Evolutionary conservation across 1,140 invertebrate species (phyloP).

Genomic region (Telenomus remus): DNA sequence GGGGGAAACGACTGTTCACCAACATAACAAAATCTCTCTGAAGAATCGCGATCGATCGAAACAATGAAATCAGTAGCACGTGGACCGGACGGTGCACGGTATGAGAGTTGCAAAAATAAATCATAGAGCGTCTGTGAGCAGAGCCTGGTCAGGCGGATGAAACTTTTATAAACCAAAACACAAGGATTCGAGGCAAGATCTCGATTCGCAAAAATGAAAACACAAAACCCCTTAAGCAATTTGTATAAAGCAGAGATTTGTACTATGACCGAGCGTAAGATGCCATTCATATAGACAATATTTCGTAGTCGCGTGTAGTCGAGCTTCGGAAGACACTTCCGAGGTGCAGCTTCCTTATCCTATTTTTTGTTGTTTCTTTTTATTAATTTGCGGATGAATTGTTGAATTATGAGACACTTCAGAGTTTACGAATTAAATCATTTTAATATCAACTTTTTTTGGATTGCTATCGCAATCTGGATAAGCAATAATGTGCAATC

Average conservation of each 20-base stretch:
- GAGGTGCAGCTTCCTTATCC: too few relatives aligned
- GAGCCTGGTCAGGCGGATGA: not conserved
- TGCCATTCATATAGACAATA: slow-evolving; percentile 19
- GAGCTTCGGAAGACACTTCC: not conserved
- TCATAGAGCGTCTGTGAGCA: slow-evolving; percentile 2
- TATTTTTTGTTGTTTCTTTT: slow-evolving; percentile 11
- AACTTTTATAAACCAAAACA: not conserved
- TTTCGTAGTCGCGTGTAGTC: slow-evolving; percentile 7
- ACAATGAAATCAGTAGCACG: slow-evolving; percentile 21
- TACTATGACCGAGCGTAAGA: slow-evolving; percentile 11
- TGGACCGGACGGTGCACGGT: slow-evolving; percentile 4
- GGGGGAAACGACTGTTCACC: slow-evolving; percentile 88
- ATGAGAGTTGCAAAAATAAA: slow-evolving; percentile 16
- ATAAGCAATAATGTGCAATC: too few relatives aligned
- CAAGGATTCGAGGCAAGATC: too few relatives aligned
- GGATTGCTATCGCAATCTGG: too few relatives aligned
- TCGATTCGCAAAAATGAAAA: too few relatives aligned
- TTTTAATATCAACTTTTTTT: too few relatives aligned
- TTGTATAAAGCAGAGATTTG: slow-evolving; percentile 14
- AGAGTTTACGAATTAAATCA: too few relatives aligned
- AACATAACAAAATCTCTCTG: slow-evolving; percentile 85
- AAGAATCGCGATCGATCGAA: slow-evolving; percentile 48
- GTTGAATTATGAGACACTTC: too few relatives aligned
- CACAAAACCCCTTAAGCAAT: slow-evolving; percentile 8
- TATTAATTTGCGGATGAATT: not conserved